A percentile compares a stretch with the other conserved stretches of the same genome.
Evolutionary conservation across 2,888 invertebrate genomes (phyloP).

Genomic region (Calameuta idolon): DNA sequence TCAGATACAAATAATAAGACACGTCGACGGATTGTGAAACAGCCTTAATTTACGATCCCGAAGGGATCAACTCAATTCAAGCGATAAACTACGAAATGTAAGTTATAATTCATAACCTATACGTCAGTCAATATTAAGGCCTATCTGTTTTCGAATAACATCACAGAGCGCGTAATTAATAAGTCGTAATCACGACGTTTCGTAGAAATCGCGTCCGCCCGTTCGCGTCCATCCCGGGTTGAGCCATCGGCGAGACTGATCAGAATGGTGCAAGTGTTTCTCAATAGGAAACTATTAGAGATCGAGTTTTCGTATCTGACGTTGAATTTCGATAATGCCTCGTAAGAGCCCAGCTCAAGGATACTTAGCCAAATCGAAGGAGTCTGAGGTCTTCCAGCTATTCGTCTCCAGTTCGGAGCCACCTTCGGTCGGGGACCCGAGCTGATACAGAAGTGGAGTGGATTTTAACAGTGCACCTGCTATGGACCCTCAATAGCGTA

Average conservation of each 20-base stretch:
- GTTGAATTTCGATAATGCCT: neutral
- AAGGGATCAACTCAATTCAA: neutral
- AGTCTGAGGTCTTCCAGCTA: neutral
- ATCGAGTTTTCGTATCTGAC: neutral
- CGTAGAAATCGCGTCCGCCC: neutral
- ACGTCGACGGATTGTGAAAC: neutral
- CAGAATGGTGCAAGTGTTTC: neutral
- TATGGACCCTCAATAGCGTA: neutral
- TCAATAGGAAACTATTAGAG: neutral
- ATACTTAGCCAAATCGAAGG: neutral
- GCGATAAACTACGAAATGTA: neutral
- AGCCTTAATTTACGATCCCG: neutral
- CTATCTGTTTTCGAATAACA: neutral
- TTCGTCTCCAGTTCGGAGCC: neutral
- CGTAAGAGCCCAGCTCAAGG: too few species aligned
- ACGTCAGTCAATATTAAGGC: neutral
- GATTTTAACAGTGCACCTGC: slow-evolving; percentile 28
- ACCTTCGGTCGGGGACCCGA: neutral
- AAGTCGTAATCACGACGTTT: neutral
- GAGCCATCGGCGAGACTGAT: neutral
- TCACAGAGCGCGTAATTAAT: neutral
- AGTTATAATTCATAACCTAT: neutral
- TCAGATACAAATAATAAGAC: neutral
- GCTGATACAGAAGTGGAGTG: slow-evolving; percentile 24
- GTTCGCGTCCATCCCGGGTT: too few species aligned